These are phyloP conservation scores for Noctua janthina DNA, from an alignment of 2,888 invertebrate species.

Conservation along the genomic window DNA sequence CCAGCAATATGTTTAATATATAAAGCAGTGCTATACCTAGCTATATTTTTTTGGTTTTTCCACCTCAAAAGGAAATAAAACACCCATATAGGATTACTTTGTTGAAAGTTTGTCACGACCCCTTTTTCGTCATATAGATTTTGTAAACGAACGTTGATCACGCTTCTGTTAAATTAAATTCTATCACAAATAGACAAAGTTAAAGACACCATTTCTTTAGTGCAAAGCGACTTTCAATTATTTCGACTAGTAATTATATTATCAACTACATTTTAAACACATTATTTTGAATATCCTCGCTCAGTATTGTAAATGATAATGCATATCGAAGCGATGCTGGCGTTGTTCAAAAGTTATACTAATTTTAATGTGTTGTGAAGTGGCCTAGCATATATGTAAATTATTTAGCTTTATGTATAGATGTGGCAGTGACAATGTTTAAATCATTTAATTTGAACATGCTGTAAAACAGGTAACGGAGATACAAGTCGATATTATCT, in stretches of 20 bases:
- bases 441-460: constrained; percentile 6
- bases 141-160: neutral
- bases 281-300: constrained; percentile 1
- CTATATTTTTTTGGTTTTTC: neutral
- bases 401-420: constrained; percentile 10
- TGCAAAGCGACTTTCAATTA: neutral
- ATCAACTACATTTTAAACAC: neutral
- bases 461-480: constrained; percentile 11
- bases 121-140: neutral
- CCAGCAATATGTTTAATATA: no score
- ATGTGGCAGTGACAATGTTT: constrained; percentile 7
- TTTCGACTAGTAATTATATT: no score
- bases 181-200: neutral
- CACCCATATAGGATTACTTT: neutral
- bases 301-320: constrained; percentile 42
- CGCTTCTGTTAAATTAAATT: no score
- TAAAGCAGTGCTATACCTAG: neutral
- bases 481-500: neutral
- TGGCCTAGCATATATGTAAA: constrained; percentile 1
- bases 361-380: constrained; percentile 24
- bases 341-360: neutral
- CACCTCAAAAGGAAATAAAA: neutral
- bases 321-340: constrained; percentile 2
- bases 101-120: neutral
- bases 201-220: neutral